Conservation (phyloP, 2,113 vertebrate genomes). For the Pterocles gutturalis region DNA sequence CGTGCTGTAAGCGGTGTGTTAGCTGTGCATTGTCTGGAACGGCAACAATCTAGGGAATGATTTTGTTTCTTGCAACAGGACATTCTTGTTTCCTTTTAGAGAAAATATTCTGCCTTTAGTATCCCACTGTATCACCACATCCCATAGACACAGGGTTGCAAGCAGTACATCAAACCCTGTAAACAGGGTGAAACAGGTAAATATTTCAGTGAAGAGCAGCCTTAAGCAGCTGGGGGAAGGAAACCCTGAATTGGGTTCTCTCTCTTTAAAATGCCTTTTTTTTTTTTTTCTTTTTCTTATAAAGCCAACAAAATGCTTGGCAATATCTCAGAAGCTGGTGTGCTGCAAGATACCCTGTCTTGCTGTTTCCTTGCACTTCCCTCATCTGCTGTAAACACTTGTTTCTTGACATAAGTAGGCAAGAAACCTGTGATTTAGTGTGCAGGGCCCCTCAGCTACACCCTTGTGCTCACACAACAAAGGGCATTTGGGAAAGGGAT, state of each 20-base stretch:
- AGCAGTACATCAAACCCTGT: neutral
- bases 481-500: slow-evolving; percentile 1
- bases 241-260: neutral
- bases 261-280: slow-evolving; percentile 8
- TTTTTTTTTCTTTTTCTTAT: neutral
- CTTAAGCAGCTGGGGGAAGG: neutral
- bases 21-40: slow-evolving; percentile 56
- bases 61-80: slow-evolving; percentile 2
- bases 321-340: slow-evolving; percentile 18
- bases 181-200: neutral
- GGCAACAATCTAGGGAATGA: neutral
- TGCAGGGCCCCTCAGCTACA: neutral
- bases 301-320: slow-evolving; percentile 28
- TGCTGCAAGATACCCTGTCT: slow-evolving; percentile 28
- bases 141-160: neutral
- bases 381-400: slow-evolving; percentile 25
- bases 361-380: slow-evolving; percentile 40
- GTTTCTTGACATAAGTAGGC: slow-evolving; percentile 35
- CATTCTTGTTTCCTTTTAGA: neutral
- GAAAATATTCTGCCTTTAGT: neutral
- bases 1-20: neutral
- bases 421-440: slow-evolving; percentile 17
- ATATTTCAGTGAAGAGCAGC: neutral
- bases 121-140: neutral
- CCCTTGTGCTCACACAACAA: neutral